Evolutionary conservation across 2,797 vertebrate species (phyloP).

Genomic region (Synaphobranchus kaupii): DNA sequence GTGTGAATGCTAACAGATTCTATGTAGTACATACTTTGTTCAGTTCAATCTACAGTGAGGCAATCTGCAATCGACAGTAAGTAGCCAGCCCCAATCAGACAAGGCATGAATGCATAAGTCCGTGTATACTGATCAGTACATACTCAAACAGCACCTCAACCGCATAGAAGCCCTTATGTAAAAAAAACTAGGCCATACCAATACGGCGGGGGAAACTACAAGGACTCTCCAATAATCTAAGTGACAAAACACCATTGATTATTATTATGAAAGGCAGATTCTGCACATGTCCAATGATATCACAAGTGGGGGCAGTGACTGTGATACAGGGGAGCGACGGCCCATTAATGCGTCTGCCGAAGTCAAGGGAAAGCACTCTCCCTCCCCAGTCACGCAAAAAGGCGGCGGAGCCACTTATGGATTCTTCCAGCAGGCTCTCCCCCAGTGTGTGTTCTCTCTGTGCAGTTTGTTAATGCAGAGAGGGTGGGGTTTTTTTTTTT

Average conservation of each 20-base stretch:
- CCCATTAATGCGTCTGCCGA: not conserved
- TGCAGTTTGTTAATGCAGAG: not conserved
- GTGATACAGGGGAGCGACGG: not conserved
- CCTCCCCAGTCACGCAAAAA: not conserved
- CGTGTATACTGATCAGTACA: not conserved
- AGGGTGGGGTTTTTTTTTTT: not conserved
- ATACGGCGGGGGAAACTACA: not conserved
- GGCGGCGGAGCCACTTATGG: constrained; percentile 6
- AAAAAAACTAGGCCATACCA: not conserved
- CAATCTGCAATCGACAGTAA: not conserved
- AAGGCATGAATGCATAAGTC: not conserved
- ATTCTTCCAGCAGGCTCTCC: not conserved
- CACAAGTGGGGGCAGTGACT: not conserved
- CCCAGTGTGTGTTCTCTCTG: not conserved
- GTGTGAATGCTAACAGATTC: not conserved
- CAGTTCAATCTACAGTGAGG: not conserved
- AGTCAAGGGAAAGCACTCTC: not conserved
- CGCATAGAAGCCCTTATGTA: not conserved
- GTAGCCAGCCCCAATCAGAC: not conserved
- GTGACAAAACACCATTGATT: not conserved
- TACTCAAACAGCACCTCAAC: not conserved
- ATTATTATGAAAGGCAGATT: not conserved
- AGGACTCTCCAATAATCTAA: not conserved
- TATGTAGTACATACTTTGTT: too few species aligned
- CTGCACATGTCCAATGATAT: not conserved